Conservation (phyloP, 2,113 vertebrate genomes). For the Antechinus flavipes region DNA sequence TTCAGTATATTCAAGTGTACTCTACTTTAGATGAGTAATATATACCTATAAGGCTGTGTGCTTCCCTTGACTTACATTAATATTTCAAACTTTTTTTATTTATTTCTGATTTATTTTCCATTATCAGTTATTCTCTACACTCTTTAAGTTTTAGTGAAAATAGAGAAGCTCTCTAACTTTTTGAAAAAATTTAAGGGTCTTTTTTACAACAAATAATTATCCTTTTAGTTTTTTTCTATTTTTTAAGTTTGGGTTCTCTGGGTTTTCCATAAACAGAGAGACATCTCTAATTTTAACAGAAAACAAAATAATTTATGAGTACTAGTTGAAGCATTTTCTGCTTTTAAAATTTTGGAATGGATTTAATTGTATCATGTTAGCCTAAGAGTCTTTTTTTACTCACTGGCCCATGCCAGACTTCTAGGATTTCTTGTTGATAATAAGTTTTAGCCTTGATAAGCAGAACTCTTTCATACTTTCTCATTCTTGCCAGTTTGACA, state of each 20-base stretch:
- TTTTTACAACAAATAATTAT: not conserved
- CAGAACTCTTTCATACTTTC: not conserved
- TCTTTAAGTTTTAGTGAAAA: not conserved
- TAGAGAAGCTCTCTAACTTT: not conserved
- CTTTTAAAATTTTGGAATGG: not conserved
- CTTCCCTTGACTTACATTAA: not conserved
- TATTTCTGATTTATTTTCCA: no score
- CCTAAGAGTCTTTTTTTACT: not conserved
- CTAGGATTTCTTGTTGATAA: not conserved
- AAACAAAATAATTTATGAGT: not conserved
- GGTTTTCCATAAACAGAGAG: not conserved
- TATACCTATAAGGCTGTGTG: not conserved
- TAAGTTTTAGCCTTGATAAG: not conserved
- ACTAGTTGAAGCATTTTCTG: not conserved
- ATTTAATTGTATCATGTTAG: not conserved
- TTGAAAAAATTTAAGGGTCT: not conserved
- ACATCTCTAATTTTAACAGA: constrained; percentile 1
- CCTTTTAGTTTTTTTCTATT: constrained; percentile 13
- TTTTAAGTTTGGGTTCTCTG: not conserved
- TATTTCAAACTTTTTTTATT: not conserved
- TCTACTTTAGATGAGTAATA: not conserved
- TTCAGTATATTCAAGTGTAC: not conserved
- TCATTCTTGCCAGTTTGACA: not conserved
- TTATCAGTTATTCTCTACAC: not conserved
- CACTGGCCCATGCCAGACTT: not conserved